Base-by-base conservation (phyloP, 2,888 invertebrate species). In the Germaria angustata region DNA sequence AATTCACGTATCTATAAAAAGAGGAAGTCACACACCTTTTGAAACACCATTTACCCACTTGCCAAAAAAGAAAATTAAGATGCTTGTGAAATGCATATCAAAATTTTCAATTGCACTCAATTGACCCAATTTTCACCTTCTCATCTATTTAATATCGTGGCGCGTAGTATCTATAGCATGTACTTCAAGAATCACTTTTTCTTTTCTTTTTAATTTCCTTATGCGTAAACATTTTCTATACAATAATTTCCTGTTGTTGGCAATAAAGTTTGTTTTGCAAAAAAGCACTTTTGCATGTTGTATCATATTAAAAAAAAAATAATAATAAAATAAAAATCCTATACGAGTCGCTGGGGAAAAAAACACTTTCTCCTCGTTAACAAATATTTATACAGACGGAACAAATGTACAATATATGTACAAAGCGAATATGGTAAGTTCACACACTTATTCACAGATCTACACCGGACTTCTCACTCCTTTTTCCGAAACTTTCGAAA, bases 211-310 rank as follows among this genome's bases (percentile, higher is more conserved):
- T n/a, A n/a, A n/a, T n/a, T n/a, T n/a, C 73, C 79, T 73, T 61
- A 11, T 53, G 61, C 61, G 59, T 68, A 66, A 55, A 51, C 20
- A 59, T 79, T 73, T 72, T 73, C 68, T 53, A 24, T 44, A 72
- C 59, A 65, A 66, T 20, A 61, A 61, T 80, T 61, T 80, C 53
- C 59, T 51, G 44, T 73, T 73, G 15, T 80, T 36, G 59, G 49
- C 59, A 59, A 46, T 34, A 57, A 22, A 6, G 53, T 55, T 53
- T n/a, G 13, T 46, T 46, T 8, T 41, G 15, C 59, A 34, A 15
- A 24, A 49, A 46, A 24, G 36, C 13, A 20, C 9, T 41, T 22
- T 53, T 7, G 6, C 49, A 24, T 24, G 49, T 17, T 15, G 4
- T 3, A 22, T 22, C 20, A 20, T 11, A 13, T n/a, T n/a, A 13